Base-by-base conservation (phyloP, 2,888 invertebrate genomes). In the Acronicta leporina region DNA sequence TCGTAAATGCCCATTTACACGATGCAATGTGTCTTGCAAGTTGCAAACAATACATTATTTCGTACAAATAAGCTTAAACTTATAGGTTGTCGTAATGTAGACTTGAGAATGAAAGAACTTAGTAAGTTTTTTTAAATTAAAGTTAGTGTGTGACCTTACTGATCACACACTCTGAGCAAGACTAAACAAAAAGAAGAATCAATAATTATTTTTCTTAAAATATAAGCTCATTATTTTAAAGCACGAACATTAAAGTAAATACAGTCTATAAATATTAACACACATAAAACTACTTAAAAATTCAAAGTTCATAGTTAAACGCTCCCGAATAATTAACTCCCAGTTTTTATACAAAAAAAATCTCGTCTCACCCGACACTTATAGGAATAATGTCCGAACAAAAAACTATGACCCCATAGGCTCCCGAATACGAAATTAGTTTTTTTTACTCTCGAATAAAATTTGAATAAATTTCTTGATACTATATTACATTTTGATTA, bases 361-460 rank as follows among this genome's bases (percentile, higher is more conserved):
- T 16, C n/a, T n/a, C 40, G 11, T 53, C 65, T 68, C 75, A 69
- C 59, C 71, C 53, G 63, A 76, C 59, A 65, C 63, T 75, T 79
- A 78, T 73, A 72, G 65, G 74, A 81, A 82, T 73, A 68, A 74
- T 72, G 70, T 77, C 53, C 69, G 51, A 16, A 70, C 70, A 79
- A 83, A 77, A 81, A 79, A 76, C 58, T 45, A 38, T 59, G 77
- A 71, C 73, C 76, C 77, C 67, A 54, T 55, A 50, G 44, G 78
- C 79, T 83, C 66, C 82, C 80, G 85, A 83, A 84, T 85, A 78
- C 71, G 53, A 75, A 82, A 82, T 77, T 50, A 75, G 58, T 75
- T 82, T 83, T 85, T 80, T 84, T 82, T 84, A 65, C 38, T 66
- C 66, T 54, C 54, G 57, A 63, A 73, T 66, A 56, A 67, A 74